A percentile compares a stretch with the other conserved stretches of the same genome.
phyloP scores from a whole-genome alignment of 2,888 invertebrate species.

The Lepidocyrtoides sp. region DNA sequence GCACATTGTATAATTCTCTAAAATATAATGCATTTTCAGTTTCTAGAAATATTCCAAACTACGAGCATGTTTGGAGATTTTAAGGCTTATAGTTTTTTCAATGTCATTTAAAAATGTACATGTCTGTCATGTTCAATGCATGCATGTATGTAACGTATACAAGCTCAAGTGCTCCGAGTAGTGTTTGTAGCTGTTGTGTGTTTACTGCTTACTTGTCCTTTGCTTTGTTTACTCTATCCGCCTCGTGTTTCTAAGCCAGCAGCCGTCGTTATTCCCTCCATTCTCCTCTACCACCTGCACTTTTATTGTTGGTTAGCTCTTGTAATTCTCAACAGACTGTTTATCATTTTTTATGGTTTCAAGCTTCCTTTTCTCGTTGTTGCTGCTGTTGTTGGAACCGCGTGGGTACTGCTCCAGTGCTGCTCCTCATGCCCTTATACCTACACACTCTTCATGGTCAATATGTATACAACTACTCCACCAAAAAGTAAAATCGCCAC shows the following conservation, averaged over 20 bases:
- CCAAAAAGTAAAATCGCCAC: slow-evolving; percentile 26
- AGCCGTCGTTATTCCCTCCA: neutral
- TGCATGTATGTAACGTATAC: neutral
- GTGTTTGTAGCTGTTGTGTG: neutral
- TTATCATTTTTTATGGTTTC: slow-evolving; percentile 84
- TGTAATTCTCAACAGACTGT: slow-evolving; percentile 84
- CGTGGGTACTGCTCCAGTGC: too few species aligned
- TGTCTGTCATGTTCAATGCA: neutral
- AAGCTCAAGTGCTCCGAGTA: neutral
- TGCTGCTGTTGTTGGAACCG: slow-evolving; percentile 14
- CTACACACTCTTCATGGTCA: neutral
- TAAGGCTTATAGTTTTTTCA: too few species aligned
- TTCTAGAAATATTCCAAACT: too few species aligned
- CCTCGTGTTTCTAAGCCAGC: too few species aligned
- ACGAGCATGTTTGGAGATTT: too few species aligned
- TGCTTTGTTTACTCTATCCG: too few species aligned
- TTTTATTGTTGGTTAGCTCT: slow-evolving; percentile 67
- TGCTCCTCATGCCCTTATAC: too few species aligned
- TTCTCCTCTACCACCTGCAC: neutral
- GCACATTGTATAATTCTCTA: too few species aligned
- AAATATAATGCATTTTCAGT: too few species aligned
- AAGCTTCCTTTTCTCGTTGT: slow-evolving; percentile 50
- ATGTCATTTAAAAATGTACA: too few species aligned
- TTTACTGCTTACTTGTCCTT: neutral
- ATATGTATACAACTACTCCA: neutral